phyloP scores from a whole-genome alignment of 2,888 invertebrate species.

The Cosmia pyralina region DNA sequence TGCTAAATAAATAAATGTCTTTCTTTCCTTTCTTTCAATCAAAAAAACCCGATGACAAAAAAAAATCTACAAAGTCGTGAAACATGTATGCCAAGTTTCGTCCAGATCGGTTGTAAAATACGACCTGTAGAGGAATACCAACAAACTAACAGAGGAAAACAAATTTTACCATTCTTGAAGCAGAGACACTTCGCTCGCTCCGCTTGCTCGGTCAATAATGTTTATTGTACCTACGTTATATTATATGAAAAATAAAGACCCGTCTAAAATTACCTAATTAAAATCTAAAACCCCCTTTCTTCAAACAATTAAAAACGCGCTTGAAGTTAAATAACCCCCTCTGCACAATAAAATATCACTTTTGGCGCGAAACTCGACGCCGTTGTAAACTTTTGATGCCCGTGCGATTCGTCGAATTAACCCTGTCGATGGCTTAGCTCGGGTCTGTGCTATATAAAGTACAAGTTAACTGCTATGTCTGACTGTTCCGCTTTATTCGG shows the following conservation, averaged over 20 bases:
- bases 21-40: no score
- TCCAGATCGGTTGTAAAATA: no score
- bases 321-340: conserved; percentile 42
- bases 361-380: conserved; percentile 51
- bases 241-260: conserved; percentile 1
- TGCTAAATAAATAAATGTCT: no score
- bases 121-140: no score
- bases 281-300: conserved; percentile 2
- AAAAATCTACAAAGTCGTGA: no score
- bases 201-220: no score
- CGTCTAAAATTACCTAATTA: background rate
- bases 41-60: no score
- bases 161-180: no score
- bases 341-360: conserved; percentile 61
- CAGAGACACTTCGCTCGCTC: no score
- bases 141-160: no score
- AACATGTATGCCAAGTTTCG: no score
- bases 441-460: conserved; percentile 73
- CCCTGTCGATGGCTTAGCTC: conserved; percentile 67
- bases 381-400: conserved; percentile 64
- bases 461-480: conserved; percentile 75
- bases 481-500: conserved; percentile 70
- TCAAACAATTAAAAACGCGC: conserved; percentile 26
- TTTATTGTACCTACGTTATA: no score
- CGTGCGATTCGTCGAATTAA: conserved; percentile 60